Percentiles rank a stretch among this genome's conserved stretches.
These are phyloP conservation scores for Odontomachus brunneus DNA, from an alignment of 1,140 invertebrate species.

Conservation along the genomic window DNA sequence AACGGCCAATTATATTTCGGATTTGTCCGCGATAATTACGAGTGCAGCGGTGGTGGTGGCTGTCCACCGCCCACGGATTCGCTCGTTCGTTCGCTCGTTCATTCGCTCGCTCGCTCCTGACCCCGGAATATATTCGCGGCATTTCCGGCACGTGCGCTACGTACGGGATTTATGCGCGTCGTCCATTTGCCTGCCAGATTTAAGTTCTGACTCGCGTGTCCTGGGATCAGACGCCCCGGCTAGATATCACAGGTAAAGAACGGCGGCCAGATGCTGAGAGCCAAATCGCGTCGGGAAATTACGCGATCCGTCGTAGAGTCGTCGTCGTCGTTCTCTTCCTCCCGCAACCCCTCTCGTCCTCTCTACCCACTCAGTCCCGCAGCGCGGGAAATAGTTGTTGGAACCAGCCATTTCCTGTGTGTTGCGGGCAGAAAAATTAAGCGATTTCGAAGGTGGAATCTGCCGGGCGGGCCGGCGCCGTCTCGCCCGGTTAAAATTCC, in stretches of 20 bases:
- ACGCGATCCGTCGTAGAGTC: conserved; percentile 57
- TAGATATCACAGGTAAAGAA: conserved; percentile 55
- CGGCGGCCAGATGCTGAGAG: conserved; percentile 58
- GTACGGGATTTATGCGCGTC: conserved; percentile 58
- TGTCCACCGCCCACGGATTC: background rate
- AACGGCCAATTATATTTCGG: conserved; percentile 14
- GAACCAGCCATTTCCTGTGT: conserved; percentile 54
- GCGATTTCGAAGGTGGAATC: conserved; percentile 45
- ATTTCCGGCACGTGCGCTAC: conserved; percentile 64
- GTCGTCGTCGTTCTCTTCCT: background rate
- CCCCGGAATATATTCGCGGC: conserved; percentile 58
- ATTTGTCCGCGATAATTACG: conserved; percentile 34
- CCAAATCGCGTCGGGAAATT: conserved; percentile 60
- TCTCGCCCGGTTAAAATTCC: conserved; percentile 51
- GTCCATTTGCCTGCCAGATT: conserved; percentile 62
- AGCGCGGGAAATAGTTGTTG: conserved; percentile 50
- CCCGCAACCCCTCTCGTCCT: background rate
- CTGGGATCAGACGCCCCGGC: conserved; percentile 54
- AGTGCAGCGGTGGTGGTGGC: background rate
- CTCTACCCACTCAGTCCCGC: background rate
- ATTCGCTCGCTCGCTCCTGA: background rate
- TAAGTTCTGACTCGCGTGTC: conserved; percentile 64
- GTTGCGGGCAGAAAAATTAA: conserved; percentile 52
- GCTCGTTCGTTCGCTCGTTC: background rate
- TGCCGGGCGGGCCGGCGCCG: background rate